A percentile compares a stretch with the other conserved stretches of the same genome.
phyloP scores from a whole-genome alignment of 1,140 invertebrate species.

The Drosophila sucinea region DNA sequence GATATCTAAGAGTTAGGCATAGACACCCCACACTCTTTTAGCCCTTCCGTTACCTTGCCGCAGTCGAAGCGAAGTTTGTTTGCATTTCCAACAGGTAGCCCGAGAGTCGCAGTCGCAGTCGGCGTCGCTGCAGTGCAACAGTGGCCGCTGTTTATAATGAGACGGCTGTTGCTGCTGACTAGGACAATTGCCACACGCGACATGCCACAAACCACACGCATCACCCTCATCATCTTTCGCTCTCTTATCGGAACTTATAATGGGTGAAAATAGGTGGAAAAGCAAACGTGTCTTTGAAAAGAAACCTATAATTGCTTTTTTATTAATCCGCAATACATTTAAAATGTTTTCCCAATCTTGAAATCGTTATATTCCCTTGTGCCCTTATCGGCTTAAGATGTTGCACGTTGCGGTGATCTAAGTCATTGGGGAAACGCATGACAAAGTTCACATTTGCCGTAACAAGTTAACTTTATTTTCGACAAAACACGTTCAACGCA shows the following conservation, averaged over 20 bases:
- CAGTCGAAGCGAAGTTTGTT: constrained; percentile 41
- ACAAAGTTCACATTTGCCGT: too few relatives aligned
- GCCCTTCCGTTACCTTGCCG: constrained; percentile 5
- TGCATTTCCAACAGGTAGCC: constrained; percentile 78
- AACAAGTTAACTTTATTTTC: constrained; percentile 1
- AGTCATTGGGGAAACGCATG: background rate
- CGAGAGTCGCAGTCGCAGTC: constrained; percentile 31
- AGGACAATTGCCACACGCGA: constrained; percentile 19
- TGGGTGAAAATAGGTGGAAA: too few relatives aligned
- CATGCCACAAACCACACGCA: constrained; percentile 20
- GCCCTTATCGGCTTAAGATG: constrained; percentile 3
- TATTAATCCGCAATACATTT: too few relatives aligned
- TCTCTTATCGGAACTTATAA: background rate
- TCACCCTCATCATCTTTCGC: background rate
- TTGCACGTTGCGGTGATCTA: background rate
- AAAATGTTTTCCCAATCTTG: background rate
- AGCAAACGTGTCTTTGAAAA: too few relatives aligned
- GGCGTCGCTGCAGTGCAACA: constrained; percentile 69
- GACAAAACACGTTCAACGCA: background rate
- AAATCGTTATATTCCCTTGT: background rate
- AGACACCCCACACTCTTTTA: constrained; percentile 26
- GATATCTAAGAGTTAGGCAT: background rate
- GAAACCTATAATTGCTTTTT: too few relatives aligned
- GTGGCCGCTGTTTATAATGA: constrained; percentile 72
- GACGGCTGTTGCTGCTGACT: constrained; percentile 35